Evolutionary conservation across 2,797 vertebrate genomes (phyloP).

Genomic region (Microctenopoma steveboyesi): DNA sequence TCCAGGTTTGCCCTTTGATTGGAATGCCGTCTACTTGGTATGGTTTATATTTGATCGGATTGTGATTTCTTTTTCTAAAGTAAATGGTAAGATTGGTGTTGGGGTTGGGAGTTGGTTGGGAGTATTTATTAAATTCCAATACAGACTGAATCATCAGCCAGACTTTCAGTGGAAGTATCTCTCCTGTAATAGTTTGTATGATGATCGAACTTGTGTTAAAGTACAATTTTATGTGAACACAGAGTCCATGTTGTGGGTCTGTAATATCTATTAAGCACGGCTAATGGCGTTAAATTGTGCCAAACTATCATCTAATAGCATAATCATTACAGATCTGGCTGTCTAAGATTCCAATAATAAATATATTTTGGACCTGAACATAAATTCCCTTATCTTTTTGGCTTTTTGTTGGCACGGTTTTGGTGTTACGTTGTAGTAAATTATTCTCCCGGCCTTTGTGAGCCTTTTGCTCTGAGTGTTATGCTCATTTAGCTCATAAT

Average conservation of each 20-base stretch:
- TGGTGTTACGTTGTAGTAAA: background rate
- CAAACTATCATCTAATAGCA: background rate
- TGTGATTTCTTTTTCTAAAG: constrained; percentile 24
- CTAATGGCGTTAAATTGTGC: constrained; percentile 1
- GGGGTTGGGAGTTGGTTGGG: no score
- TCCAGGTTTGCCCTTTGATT: constrained; percentile 23
- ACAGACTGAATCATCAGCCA: background rate
- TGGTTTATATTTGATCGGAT: constrained; percentile 18
- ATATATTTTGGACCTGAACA: no score
- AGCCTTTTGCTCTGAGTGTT: constrained; percentile 22
- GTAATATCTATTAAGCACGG: constrained; percentile 1
- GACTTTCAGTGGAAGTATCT: background rate
- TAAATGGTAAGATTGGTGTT: background rate
- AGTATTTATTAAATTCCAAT: constrained; percentile 11
- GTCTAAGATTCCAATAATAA: background rate
- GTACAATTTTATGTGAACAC: background rate
- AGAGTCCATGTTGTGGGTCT: no score
- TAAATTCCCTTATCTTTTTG: background rate
- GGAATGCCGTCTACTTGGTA: constrained; percentile 3
- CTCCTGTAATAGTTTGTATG: background rate
- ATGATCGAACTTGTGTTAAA: background rate
- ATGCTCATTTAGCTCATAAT: constrained; percentile 44
- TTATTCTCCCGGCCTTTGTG: constrained; percentile 21
- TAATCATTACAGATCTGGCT: background rate
- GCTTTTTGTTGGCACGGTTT: background rate